These are phyloP conservation scores for Ornithorhynchus anatinus DNA, from an alignment of 2,113 vertebrate genomes.

Conservation along the genomic window DNA sequence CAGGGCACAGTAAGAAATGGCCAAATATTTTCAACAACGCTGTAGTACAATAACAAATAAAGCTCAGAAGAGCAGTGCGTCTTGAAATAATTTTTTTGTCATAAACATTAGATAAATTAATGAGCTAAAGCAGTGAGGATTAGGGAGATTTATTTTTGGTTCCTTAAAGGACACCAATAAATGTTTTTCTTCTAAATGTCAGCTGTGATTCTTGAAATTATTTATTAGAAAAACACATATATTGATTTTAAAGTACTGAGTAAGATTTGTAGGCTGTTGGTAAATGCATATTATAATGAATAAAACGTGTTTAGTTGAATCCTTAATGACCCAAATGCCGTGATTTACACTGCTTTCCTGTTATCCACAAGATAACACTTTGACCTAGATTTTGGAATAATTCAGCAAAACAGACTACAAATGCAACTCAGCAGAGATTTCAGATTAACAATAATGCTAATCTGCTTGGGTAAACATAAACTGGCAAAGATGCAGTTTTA, in stretches of 20 bases:
- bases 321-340: slow-evolving; percentile 18
- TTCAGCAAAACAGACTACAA: background rate
- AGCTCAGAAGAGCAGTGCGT: slow-evolving; percentile 47
- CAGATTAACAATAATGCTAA: background rate
- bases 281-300: slow-evolving; percentile 10
- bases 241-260: background rate
- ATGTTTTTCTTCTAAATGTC: slow-evolving; percentile 42
- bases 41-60: slow-evolving; percentile 59
- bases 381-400: background rate
- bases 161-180: slow-evolving; percentile 25
- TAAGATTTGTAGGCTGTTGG: slow-evolving; percentile 12
- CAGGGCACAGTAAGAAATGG: slow-evolving; percentile 37
- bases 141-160: slow-evolving; percentile 16
- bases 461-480: background rate
- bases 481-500: background rate
- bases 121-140: slow-evolving; percentile 33
- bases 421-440: background rate
- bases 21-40: slow-evolving; percentile 53
- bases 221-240: slow-evolving; percentile 7
- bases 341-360: slow-evolving; percentile 4
- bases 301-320: background rate
- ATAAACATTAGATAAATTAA: slow-evolving; percentile 48
- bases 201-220: slow-evolving; percentile 10
- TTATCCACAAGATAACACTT: background rate
- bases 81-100: slow-evolving; percentile 54